phyloP scores from a whole-genome alignment of 2,797 vertebrate species.

The Hozukius guyotensis region DNA sequence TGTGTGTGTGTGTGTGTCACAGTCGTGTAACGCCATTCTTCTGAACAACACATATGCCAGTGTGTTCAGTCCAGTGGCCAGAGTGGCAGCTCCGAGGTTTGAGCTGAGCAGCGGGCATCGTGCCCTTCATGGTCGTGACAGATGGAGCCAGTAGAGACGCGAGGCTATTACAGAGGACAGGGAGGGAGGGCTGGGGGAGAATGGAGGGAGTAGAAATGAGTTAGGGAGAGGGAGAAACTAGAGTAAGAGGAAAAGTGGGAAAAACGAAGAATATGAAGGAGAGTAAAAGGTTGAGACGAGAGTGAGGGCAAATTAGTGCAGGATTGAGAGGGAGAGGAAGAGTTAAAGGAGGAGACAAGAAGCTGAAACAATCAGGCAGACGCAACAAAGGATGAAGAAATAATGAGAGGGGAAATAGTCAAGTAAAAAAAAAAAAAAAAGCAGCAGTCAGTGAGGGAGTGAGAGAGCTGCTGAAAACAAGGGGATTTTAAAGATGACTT shows the following conservation, averaged over 20 bases:
- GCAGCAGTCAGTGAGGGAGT: not conserved
- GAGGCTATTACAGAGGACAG: slow-evolving; percentile 55
- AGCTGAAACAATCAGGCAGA: slow-evolving; percentile 26
- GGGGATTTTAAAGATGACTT: slow-evolving; percentile 21
- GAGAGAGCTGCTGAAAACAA: slow-evolving; percentile 20
- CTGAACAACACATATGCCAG: slow-evolving; percentile 67
- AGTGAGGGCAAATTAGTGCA: slow-evolving; percentile 30
- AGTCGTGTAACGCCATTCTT: slow-evolving; percentile 25
- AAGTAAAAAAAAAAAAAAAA: slow-evolving; percentile 28
- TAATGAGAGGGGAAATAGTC: slow-evolving; percentile 8
- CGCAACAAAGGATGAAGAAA: slow-evolving; percentile 26
- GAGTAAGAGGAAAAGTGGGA: slow-evolving; percentile 21
- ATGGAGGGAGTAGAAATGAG: slow-evolving; percentile 36
- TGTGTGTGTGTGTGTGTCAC: slow-evolving; percentile 11
- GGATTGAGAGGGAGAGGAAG: slow-evolving; percentile 20
- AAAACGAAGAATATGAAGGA: slow-evolving; percentile 6
- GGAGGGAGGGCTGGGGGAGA: slow-evolving; percentile 3
- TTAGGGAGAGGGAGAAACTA: slow-evolving; percentile 8
- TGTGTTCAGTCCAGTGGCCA: slow-evolving; percentile 69
- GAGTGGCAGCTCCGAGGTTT: slow-evolving; percentile 64
- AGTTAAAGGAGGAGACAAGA: slow-evolving; percentile 5
- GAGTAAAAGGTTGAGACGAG: slow-evolving; percentile 32
- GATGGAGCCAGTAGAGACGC: slow-evolving; percentile 68
- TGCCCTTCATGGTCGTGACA: slow-evolving; percentile 73
- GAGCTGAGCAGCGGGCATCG: slow-evolving; percentile 62